A percentile compares a stretch with the other conserved stretches of the same genome.
These are phyloP conservation scores for Agrypnia vestita DNA, from an alignment of 1,140 invertebrate species.

Conservation along the genomic window DNA sequence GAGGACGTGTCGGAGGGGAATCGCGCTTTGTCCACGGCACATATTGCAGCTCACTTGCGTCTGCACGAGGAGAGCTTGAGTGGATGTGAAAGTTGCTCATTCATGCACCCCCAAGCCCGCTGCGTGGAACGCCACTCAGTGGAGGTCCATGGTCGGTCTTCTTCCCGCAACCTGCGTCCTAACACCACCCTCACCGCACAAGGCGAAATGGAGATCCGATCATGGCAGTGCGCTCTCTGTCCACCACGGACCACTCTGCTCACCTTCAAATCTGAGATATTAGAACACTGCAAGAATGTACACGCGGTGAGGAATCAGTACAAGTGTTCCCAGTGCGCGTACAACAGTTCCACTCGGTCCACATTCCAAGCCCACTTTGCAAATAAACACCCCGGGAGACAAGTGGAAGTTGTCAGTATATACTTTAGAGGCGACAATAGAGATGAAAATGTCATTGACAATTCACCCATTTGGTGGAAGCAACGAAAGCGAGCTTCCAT, in stretches of 20 bases:
- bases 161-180: slow-evolving; percentile 58
- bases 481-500: slow-evolving; percentile 48
- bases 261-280: slow-evolving; percentile 75
- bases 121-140: slow-evolving; percentile 79
- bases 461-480: slow-evolving; percentile 46
- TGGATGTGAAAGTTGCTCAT: slow-evolving; percentile 79
- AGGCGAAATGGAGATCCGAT: slow-evolving; percentile 67
- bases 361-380: slow-evolving; percentile 76
- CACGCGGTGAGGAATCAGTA: slow-evolving; percentile 80
- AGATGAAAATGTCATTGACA: slow-evolving; percentile 34
- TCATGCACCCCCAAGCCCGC: slow-evolving; percentile 77
- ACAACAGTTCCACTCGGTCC: slow-evolving; percentile 73
- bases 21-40: slow-evolving; percentile 69
- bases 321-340: slow-evolving; percentile 78
- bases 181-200: slow-evolving; percentile 62
- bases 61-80: slow-evolving; percentile 83
- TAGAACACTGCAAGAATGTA: slow-evolving; percentile 72
- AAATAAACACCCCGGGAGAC: slow-evolving; percentile 69
- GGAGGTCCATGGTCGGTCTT: slow-evolving; percentile 75
- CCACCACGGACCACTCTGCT: slow-evolving; percentile 70
- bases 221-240: slow-evolving; percentile 83
- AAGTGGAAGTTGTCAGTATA: slow-evolving; percentile 62
- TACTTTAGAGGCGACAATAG: slow-evolving; percentile 57
- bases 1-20: slow-evolving; percentile 64
- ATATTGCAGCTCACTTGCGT: slow-evolving; percentile 81